Evolutionary conservation across 2,113 vertebrate genomes (phyloP).

Genomic region (Ammodytes dubius): DNA sequence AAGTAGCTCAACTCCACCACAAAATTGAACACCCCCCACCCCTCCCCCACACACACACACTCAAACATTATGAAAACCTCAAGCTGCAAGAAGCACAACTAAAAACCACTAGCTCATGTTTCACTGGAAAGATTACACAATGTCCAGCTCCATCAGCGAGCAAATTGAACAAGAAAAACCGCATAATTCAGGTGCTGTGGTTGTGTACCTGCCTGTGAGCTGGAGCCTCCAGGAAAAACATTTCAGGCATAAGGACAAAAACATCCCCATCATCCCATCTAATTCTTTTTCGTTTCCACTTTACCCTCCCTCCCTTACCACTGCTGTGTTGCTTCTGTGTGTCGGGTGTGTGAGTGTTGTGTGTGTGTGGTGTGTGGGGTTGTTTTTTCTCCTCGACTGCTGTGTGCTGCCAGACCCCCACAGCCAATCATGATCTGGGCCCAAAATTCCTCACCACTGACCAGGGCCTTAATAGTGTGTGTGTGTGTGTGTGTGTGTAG

Average conservation of each 20-base stretch:
- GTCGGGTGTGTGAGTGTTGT: slow-evolving; percentile 13
- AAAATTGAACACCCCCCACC: not conserved
- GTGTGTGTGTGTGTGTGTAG: slow-evolving; percentile 28
- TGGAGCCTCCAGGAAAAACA: not conserved
- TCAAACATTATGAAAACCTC: slow-evolving; percentile 14
- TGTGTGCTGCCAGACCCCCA: slow-evolving; percentile 60
- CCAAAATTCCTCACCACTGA: slow-evolving; percentile 76
- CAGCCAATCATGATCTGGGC: slow-evolving; percentile 61
- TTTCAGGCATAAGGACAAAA: not conserved
- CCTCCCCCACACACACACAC: no score
- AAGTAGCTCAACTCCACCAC: not conserved
- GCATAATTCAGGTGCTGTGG: slow-evolving; percentile 1
- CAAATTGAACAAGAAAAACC: slow-evolving; percentile 37
- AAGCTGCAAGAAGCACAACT: not conserved
- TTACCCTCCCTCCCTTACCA: not conserved
- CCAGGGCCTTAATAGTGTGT: slow-evolving; percentile 35
- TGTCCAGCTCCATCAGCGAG: not conserved
- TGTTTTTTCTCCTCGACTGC: slow-evolving; percentile 67
- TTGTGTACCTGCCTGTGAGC: not conserved
- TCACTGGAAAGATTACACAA: slow-evolving; percentile 2
- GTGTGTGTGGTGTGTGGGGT: slow-evolving; percentile 45
- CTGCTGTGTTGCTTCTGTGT: not conserved
- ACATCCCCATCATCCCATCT: not conserved
- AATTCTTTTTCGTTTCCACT: not conserved
- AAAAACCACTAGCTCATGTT: not conserved